A percentile compares a stretch with the other conserved stretches of the same genome.
phyloP scores from a whole-genome alignment of 2,888 invertebrate genomes.

The Andrena chrysosceles region DNA sequence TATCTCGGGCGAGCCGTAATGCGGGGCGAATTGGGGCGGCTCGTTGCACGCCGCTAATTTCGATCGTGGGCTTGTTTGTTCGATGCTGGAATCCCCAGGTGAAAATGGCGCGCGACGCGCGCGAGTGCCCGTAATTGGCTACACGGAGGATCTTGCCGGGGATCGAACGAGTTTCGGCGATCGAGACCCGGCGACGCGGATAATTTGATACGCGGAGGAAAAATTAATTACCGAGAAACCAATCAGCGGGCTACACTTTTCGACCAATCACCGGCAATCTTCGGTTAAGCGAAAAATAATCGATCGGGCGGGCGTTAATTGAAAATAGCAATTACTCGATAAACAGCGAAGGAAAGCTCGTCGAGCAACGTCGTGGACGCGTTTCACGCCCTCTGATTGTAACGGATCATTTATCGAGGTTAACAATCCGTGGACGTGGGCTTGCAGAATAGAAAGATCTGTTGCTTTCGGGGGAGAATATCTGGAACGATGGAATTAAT shows the following conservation, averaged over 20 bases:
- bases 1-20: not conserved
- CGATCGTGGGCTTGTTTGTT: constrained; percentile 32
- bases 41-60: constrained; percentile 21
- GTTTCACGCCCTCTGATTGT: constrained; percentile 6
- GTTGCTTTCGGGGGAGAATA: not conserved
- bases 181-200: constrained; percentile 18
- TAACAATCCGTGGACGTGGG: not conserved
- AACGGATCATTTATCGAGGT: constrained; percentile 13
- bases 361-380: not conserved
- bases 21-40: not conserved
- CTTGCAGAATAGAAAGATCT: not conserved
- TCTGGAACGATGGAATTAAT: not conserved
- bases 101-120: not conserved
- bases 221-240: constrained; percentile 49
- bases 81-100: not conserved
- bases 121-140: constrained; percentile 27
- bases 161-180: constrained; percentile 24
- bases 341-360: constrained; percentile 30
- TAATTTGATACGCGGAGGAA: constrained; percentile 45
- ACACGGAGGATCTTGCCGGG: constrained; percentile 25
- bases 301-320: constrained; percentile 35
- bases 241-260: constrained; percentile 38
- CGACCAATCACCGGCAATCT: constrained; percentile 36
- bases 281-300: constrained; percentile 48
- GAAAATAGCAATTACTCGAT: constrained; percentile 52